These are phyloP conservation scores for Chionis minor DNA, from an alignment of 2,113 vertebrate species.

Conservation along the genomic window DNA sequence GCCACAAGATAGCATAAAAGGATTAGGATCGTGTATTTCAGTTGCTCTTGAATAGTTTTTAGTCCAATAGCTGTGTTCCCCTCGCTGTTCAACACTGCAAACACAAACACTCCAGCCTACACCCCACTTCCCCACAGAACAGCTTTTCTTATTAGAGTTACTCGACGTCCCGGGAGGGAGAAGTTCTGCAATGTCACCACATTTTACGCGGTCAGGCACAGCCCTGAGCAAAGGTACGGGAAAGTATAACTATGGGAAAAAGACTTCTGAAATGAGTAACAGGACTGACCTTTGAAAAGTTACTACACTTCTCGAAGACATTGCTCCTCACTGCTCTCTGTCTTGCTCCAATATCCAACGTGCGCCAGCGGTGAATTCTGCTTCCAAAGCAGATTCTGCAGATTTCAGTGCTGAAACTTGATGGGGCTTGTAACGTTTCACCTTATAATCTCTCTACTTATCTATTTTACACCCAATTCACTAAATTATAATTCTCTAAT, in stretches of 20 bases:
- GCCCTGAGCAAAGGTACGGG: slow-evolving; percentile 28
- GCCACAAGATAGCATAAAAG: not conserved
- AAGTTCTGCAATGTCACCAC: not conserved
- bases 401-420: not conserved
- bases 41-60: not conserved
- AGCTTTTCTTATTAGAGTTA: not conserved
- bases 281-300: not conserved
- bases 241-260: not conserved
- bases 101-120: not conserved
- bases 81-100: not conserved
- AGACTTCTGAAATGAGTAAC: not conserved
- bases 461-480: not conserved
- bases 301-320: not conserved
- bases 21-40: not conserved
- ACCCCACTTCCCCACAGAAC: not conserved
- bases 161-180: not conserved
- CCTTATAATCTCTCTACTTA: not conserved
- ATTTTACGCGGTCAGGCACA: not conserved
- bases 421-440: not conserved
- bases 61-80: not conserved
- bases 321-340: not conserved
- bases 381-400: not conserved
- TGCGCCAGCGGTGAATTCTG: not conserved
- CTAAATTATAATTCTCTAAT: not conserved
- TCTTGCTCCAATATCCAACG: not conserved